Conservation (phyloP, 2,888 invertebrate species). For the Leucophenga montana region DNA sequence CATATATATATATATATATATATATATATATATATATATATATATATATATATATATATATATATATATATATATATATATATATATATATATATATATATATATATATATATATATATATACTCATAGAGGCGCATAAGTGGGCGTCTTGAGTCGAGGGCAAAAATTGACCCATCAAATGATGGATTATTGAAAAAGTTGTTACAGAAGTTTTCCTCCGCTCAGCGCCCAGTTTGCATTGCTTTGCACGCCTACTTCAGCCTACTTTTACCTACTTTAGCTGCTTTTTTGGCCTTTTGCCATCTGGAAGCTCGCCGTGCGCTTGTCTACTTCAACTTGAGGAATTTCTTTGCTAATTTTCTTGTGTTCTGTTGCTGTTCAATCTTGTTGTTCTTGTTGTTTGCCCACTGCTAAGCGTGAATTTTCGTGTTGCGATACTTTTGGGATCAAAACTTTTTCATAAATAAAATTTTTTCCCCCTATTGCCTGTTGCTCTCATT, state of each 20-base stretch:
- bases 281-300: neutral
- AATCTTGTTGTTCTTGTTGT: neutral
- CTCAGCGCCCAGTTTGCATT: neutral
- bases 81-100: neutral
- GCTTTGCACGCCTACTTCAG: conserved; percentile 8
- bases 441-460: conserved; percentile 28
- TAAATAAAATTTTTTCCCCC: conserved; percentile 17
- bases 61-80: neutral
- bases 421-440: conserved; percentile 18
- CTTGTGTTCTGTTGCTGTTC: conserved; percentile 14
- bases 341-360: conserved; percentile 28
- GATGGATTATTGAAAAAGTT: conserved; percentile 36
- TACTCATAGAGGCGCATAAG: no score
- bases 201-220: conserved; percentile 29
- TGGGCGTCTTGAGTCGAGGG: neutral
- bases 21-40: no score
- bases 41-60: neutral
- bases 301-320: neutral
- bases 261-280: neutral
- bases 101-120: neutral
- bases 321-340: neutral
- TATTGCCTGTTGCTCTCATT: conserved; percentile 27
- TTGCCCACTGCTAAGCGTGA: conserved; percentile 2
- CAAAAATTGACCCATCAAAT: conserved; percentile 30
- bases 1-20: neutral